Conservation (phyloP, 35 echinoderm and acorn worm species). For the Diadema setosum region DNA sequence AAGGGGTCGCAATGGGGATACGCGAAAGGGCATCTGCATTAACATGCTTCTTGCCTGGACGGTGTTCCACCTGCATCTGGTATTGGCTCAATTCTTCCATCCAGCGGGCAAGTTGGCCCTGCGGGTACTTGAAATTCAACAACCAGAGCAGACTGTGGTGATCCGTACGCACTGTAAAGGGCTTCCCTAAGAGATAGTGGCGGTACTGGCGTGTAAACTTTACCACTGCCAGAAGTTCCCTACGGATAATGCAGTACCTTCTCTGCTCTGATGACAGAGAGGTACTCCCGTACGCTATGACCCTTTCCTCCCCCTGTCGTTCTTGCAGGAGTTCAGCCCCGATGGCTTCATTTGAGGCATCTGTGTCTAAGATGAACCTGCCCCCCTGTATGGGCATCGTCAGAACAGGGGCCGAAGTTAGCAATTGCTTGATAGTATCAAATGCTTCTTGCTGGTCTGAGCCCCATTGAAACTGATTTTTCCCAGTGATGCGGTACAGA, state of each 20-base stretch:
- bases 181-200: conserved; percentile 24
- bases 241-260: conserved; percentile 19
- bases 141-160: conserved; percentile 44
- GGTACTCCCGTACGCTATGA: too few species aligned
- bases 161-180: conserved; percentile 28
- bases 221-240: conserved; percentile 31
- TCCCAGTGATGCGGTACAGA: conserved; percentile 28
- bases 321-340: conserved; percentile 42
- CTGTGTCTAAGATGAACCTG: too few species aligned
- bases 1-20: background rate
- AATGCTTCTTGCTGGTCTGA: conserved; percentile 19
- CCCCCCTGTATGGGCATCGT: conserved; percentile 3
- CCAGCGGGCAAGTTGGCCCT: conserved; percentile 38
- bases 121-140: conserved; percentile 26
- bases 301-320: too few species aligned
- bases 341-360: conserved; percentile 29
- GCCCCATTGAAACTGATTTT: conserved; percentile 14
- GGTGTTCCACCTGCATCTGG: conserved; percentile 26
- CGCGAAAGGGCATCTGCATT: conserved; percentile 39
- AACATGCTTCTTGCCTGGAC: conserved; percentile 16
- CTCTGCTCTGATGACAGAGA: too few species aligned
- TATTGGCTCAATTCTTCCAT: conserved; percentile 45
- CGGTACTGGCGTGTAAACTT: conserved; percentile 21
- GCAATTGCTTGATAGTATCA: background rate
- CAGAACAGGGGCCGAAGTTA: conserved; percentile 15